Evolutionary conservation across 1,140 invertebrate genomes (phyloP).

Genomic region (Chymomyza costata): DNA sequence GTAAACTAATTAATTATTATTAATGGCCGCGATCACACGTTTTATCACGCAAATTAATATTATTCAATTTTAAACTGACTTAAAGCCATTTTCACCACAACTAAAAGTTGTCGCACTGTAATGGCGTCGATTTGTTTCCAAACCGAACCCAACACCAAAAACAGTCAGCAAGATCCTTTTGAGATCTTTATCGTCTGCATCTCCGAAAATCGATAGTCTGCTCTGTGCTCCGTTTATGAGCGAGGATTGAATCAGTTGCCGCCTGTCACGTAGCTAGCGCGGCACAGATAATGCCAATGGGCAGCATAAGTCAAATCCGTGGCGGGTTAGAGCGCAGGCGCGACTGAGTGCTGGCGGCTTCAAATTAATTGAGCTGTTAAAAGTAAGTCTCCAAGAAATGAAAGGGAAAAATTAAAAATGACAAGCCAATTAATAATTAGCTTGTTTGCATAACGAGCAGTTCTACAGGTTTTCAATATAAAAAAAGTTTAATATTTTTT

Average conservation of each 20-base stretch:
- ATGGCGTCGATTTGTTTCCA: constrained; percentile 58
- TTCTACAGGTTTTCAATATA: too few relatives aligned
- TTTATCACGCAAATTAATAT: constrained; percentile 66
- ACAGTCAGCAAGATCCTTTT: constrained; percentile 69
- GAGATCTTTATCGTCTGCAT: constrained; percentile 60
- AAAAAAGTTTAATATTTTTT: too few relatives aligned
- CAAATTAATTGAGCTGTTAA: constrained; percentile 73
- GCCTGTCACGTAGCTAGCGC: constrained; percentile 52
- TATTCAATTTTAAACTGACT: constrained; percentile 67
- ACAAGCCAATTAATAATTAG: constrained; percentile 66
- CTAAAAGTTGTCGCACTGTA: constrained; percentile 67
- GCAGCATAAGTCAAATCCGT: constrained; percentile 62
- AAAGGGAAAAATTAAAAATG: constrained; percentile 68
- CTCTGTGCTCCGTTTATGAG: constrained; percentile 10
- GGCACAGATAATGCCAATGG: constrained; percentile 65
- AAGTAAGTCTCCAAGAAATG: constrained; percentile 62
- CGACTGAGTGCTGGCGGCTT: constrained; percentile 27
- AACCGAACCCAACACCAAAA: constrained; percentile 19
- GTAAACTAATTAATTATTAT: constrained; percentile 72
- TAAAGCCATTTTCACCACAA: constrained; percentile 71
- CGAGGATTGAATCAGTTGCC: constrained; percentile 58
- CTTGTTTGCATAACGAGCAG: constrained; percentile 53
- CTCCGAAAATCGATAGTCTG: constrained; percentile 38
- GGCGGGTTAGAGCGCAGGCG: constrained; percentile 33
- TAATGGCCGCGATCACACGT: constrained; percentile 55